Evolutionary conservation across 2,113 vertebrate species (phyloP).

Genomic region (Phaethornis superciliosus): DNA sequence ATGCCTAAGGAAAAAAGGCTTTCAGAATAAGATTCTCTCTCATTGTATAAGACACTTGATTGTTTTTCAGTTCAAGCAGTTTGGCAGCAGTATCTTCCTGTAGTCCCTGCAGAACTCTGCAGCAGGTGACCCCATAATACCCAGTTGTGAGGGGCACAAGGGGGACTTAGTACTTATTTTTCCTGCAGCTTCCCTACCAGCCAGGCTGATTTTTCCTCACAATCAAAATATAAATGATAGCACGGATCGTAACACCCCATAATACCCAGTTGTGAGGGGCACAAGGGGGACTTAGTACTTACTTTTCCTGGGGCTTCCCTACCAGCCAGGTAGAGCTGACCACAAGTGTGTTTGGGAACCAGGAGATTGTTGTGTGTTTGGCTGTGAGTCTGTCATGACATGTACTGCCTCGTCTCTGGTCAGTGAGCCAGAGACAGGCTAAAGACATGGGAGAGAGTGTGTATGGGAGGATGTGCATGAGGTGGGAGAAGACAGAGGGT

Average conservation of each 20-base stretch:
- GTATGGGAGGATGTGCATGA: background rate
- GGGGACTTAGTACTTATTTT: background rate
- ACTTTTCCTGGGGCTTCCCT: background rate
- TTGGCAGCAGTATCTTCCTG: background rate
- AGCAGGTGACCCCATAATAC: background rate
- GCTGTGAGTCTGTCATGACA: background rate
- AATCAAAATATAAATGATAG: too few relatives aligned
- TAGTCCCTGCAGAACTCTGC: background rate
- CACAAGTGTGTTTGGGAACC: background rate
- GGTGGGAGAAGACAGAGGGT: background rate
- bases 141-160: background rate
- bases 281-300: background rate
- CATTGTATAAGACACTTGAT: background rate
- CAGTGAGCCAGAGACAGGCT: background rate
- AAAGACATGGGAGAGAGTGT: background rate
- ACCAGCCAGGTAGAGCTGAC: background rate
- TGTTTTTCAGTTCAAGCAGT: background rate
- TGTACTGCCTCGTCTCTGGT: background rate
- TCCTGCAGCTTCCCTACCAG: too few relatives aligned
- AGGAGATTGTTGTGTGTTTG: background rate
- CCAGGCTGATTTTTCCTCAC: too few relatives aligned
- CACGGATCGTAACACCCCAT: too few relatives aligned
- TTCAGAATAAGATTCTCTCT: background rate
- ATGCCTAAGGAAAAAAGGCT: background rate
- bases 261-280: background rate